These are phyloP conservation scores for Fulica atra DNA, from an alignment of 2,113 vertebrate species.

Conservation along the genomic window DNA sequence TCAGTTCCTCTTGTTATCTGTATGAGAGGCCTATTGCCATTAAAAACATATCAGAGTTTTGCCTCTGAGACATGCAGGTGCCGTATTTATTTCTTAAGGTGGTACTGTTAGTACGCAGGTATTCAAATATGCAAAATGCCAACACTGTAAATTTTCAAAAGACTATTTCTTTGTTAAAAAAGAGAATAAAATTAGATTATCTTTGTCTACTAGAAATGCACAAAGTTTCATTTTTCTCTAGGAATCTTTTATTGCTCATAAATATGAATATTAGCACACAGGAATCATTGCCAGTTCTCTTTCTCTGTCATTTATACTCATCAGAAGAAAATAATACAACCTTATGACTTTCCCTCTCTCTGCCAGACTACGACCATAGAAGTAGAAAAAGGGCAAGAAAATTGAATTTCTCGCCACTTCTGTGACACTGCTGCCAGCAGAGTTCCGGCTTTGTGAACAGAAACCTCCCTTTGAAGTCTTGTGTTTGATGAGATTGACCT, in stretches of 20 bases:
- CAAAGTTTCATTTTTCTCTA: neutral
- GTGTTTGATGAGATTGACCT: neutral
- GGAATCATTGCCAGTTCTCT: neutral
- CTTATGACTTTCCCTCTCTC: neutral
- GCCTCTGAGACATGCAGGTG: neutral
- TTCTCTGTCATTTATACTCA: neutral
- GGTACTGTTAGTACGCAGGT: neutral
- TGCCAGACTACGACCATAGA: neutral
- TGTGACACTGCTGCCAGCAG: neutral
- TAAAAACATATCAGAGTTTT: neutral
- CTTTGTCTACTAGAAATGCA: rapidly evolving
- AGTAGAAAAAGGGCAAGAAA: neutral
- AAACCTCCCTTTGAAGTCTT: neutral
- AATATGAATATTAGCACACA: neutral
- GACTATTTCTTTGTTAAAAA: neutral
- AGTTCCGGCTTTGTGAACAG: neutral
- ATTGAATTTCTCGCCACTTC: neutral
- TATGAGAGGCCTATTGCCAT: neutral
- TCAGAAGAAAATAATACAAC: neutral
- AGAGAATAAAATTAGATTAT: neutral
- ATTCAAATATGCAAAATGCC: neutral
- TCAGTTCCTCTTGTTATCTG: neutral
- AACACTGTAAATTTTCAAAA: neutral
- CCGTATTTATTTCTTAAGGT: neutral
- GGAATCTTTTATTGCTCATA: neutral